Base-by-base conservation (phyloP, 2,797 vertebrate genomes). In the Microhierax caerulescens region DNA sequence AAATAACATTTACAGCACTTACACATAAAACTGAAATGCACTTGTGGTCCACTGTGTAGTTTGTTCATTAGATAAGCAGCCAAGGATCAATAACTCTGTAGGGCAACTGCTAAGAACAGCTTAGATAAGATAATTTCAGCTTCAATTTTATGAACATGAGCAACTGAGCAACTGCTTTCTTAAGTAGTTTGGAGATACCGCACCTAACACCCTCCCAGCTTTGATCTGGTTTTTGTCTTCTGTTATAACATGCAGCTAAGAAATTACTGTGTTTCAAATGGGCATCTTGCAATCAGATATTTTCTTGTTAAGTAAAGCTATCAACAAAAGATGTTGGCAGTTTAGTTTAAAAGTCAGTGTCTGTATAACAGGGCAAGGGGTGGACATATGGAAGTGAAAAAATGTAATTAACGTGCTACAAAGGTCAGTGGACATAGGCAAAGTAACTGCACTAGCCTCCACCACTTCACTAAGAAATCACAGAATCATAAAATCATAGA, bases 1-100 rank as follows among this genome's bases (percentile, higher is more conserved):
- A 96, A 96, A 94, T 6, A 91, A 36, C 88, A 61, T 93, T 93
- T 96, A 82, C 70, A 87, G 90, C 67, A 90, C 90, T 95, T 87
- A 72, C 72, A 92, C 60, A 89, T 97, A 94, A 97, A 97, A 95
- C 90, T 93, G 74, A 97, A 97, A 97, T 73, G 88, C 84, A 83
- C 68, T 96, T 89, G 68, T 91, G 92, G 90, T 93, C 83, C 90
- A 64, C 84, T 91, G 78, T 85, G 93, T 87, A 96, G 93, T 95
- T 93, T 77, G 68, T 68, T 96, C 92, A 83, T 96, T 92, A 93
- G 70, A 96, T 48, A 74, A 96, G 78, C 88, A 92, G 88, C 75
- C 92, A 80, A 92, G 81, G 88, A 95, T 96, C 94, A 87, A 92
- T 96, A 97, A 92, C 83, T 76, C 83, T 76, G 51, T 74, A 92